Conservation (phyloP, 2,888 invertebrate species). For the Eulithis testata region DNA sequence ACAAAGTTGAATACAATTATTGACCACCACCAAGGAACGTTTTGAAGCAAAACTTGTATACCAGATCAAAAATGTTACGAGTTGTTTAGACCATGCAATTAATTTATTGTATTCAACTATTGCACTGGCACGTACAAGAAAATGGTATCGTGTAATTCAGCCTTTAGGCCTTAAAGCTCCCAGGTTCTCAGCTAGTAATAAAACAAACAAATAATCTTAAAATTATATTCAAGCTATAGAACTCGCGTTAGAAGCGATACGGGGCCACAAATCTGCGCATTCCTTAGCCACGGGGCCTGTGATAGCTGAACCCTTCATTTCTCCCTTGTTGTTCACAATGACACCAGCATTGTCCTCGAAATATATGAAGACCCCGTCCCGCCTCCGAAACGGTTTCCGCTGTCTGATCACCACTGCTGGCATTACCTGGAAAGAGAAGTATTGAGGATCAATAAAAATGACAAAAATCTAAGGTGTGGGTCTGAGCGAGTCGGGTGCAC, state of each 20-base stretch:
- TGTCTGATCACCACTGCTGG: slow-evolving; percentile 99
- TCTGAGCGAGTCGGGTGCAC: too few species aligned
- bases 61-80: too few species aligned
- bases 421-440: slow-evolving; percentile 90
- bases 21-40: too few species aligned
- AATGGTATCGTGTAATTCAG: too few species aligned
- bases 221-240: slow-evolving; percentile 92
- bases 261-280: slow-evolving; percentile 99
- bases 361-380: slow-evolving; percentile 99
- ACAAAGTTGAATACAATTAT: too few species aligned
- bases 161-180: too few species aligned
- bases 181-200: background rate
- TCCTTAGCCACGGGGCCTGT: slow-evolving; percentile 99
- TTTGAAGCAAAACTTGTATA: too few species aligned
- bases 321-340: slow-evolving; percentile 99
- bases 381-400: slow-evolving; percentile 99
- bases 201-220: slow-evolving; percentile 46
- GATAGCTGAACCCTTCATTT: slow-evolving; percentile 99
- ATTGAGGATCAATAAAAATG: too few species aligned
- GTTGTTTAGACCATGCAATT: too few species aligned
- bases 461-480: too few species aligned
- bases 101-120: too few species aligned
- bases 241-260: slow-evolving; percentile 99
- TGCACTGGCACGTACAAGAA: too few species aligned
- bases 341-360: slow-evolving; percentile 99